Conservation (phyloP, 2,888 invertebrate genomes). For the Serrognathus titanus region DNA sequence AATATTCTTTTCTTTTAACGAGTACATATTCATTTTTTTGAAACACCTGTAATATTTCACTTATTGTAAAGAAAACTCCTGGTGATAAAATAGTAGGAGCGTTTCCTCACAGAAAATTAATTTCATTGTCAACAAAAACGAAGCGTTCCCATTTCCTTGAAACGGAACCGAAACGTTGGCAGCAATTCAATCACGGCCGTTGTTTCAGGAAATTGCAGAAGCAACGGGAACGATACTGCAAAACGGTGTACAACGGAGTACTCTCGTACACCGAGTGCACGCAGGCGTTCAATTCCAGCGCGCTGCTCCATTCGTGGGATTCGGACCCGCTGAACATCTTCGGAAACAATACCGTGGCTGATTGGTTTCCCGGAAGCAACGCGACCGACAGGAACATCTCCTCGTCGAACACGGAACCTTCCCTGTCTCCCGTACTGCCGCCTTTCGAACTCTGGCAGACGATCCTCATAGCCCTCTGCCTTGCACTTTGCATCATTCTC, state of each 20-base stretch:
- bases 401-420: slow-evolving; percentile 28
- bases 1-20: too few relatives aligned
- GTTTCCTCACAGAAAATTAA: too few relatives aligned
- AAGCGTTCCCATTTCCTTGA: too few relatives aligned
- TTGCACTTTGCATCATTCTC: slow-evolving; percentile 83
- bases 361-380: slow-evolving; percentile 21
- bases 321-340: slow-evolving; percentile 42
- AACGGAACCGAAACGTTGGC: too few relatives aligned
- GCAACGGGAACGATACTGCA: slow-evolving; percentile 70
- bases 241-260: slow-evolving; percentile 60
- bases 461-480: slow-evolving; percentile 80
- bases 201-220: slow-evolving; percentile 68
- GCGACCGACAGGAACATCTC: slow-evolving; percentile 21
- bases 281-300: slow-evolving; percentile 50
- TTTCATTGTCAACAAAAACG: too few relatives aligned
- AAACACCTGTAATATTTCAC: too few relatives aligned
- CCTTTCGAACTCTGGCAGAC: slow-evolving; percentile 90
- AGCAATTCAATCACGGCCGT: neutral
- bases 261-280: slow-evolving; percentile 61
- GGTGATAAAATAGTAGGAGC: too few relatives aligned
- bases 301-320: slow-evolving; percentile 36
- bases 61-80: too few relatives aligned
- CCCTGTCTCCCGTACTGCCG: slow-evolving; percentile 61
- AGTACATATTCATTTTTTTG: too few relatives aligned
- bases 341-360: slow-evolving; percentile 24